phyloP scores from a whole-genome alignment of 2,113 vertebrate genomes.

The Pipra filicauda region DNA sequence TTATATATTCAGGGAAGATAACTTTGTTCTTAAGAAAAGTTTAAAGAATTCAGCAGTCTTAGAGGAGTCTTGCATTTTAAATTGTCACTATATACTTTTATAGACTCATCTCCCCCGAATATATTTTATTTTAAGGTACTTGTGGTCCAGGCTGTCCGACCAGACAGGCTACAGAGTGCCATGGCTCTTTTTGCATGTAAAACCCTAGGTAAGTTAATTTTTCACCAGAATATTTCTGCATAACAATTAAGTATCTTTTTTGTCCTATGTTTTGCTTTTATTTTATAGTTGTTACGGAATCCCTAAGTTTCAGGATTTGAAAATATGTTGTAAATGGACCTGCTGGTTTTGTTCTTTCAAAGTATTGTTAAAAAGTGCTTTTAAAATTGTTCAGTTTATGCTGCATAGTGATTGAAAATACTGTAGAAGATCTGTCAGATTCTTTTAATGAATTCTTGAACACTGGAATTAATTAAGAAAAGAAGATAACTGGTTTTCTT shows the following conservation, averaged over 20 bases:
- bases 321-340: not conserved
- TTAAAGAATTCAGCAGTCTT: not conserved
- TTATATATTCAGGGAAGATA: not conserved
- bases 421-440: not conserved
- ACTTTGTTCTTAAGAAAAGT: not conserved
- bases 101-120: not conserved
- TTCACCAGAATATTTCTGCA: not conserved
- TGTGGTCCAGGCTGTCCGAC: slow-evolving; percentile 89
- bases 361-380: not conserved
- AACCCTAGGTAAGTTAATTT: slow-evolving; percentile 81
- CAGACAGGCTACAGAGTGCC: slow-evolving; percentile 90
- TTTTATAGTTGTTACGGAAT: not conserved
- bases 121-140: slow-evolving; percentile 79
- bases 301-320: not conserved
- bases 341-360: not conserved
- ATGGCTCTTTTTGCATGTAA: slow-evolving; percentile 89
- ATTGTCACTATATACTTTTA: not conserved
- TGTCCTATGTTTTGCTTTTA: not conserved
- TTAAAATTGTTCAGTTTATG: not conserved
- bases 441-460: not conserved
- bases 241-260: not conserved
- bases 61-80: not conserved
- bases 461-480: not conserved
- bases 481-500: not conserved
- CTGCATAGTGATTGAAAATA: not conserved